Conservation (phyloP, 1,140 invertebrate genomes). For the Drosophila pseudoobscura region DNA sequence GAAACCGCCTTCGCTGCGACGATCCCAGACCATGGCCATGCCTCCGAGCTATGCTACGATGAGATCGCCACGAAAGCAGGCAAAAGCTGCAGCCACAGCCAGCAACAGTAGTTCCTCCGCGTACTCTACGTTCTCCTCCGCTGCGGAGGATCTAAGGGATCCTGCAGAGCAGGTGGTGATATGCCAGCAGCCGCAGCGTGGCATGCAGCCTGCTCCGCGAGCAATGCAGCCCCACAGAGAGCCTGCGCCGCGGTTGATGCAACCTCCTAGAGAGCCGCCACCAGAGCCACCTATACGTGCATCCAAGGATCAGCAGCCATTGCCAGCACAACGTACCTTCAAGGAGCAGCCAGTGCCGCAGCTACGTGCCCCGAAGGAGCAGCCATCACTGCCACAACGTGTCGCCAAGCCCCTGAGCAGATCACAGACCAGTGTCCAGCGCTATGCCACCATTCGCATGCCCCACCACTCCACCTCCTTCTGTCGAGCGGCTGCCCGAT, state of each 20-base stretch:
- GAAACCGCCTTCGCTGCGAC: conserved; percentile 68
- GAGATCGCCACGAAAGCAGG: conserved; percentile 21
- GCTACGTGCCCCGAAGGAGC: not conserved
- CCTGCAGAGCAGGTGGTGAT: conserved; percentile 49
- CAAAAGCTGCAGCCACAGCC: conserved; percentile 11
- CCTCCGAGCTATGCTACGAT: conserved; percentile 54
- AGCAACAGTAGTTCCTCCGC: conserved; percentile 49
- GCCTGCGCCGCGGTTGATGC: conserved; percentile 39
- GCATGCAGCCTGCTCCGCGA: too few relatives aligned
- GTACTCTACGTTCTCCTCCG: conserved; percentile 52
- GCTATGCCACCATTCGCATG: conserved; percentile 73
- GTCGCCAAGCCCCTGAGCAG: conserved; percentile 42
- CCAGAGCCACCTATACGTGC: conserved; percentile 45
- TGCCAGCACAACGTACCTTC: conserved; percentile 20
- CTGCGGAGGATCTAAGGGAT: conserved; percentile 22
- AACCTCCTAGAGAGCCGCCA: conserved; percentile 62
- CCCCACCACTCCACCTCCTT: conserved; percentile 60
- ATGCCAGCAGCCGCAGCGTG: conserved; percentile 66
- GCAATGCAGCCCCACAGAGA: conserved; percentile 45
- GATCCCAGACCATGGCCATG: conserved; percentile 74
- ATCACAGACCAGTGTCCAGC: conserved; percentile 63
- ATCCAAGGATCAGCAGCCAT: conserved; percentile 3
- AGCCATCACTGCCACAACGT: conserved; percentile 7
- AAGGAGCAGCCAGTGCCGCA: not conserved
- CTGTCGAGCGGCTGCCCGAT: conserved; percentile 5